Evolutionary conservation across 2,113 vertebrate species (phyloP), one percentile per base, ranked within the genome.

Genomic region (Thunnus thynnus): DNA sequence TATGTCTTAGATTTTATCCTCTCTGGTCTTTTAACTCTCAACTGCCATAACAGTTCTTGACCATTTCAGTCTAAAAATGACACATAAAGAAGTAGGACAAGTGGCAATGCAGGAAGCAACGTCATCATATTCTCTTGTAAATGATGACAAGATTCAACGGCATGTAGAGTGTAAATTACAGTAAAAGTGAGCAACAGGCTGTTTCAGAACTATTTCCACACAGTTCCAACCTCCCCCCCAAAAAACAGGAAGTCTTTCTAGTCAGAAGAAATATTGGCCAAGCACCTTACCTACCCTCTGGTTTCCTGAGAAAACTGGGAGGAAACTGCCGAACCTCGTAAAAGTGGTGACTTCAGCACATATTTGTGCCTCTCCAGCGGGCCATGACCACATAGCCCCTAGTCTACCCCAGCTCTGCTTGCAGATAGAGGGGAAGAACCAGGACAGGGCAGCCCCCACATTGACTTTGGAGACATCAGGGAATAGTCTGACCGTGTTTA

Each of bases 191-290:
- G 52, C 27, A 36, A 27, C 12, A 52, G 7, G 32, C 44, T 67
- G 16, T 57, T 46, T 60, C 57, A 50, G 61, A 63, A 88, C n/a
- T 36, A 46, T 78, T 63, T 69, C 73, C 72, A 82, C 66, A 68
- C 13, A 68, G 65, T 46, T 60, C 70, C 54, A 72, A 3, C 51
- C 56, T 0, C 44, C 64, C 25, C 52, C 58, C 46, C 13, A 72
- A 83, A 95, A 92, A 95, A 94, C 95, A 94, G 95, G 94, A 95
- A 95, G 87, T 89, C 82, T 89, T 92, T 92, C 80, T 91, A 84
- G 86, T 92, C 85, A 89, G 80, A 85, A 93, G 88, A 87, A 81
- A 84, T 71, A 86, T 90, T 92, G 82, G 88, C 89, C 89, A 89
- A 88, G 92, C 84, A 93, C 90, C 90, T 91, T 78, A 86, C 85